Base-by-base conservation (phyloP, 2,797 vertebrate genomes). In the Gymnothorax javanicus region DNA sequence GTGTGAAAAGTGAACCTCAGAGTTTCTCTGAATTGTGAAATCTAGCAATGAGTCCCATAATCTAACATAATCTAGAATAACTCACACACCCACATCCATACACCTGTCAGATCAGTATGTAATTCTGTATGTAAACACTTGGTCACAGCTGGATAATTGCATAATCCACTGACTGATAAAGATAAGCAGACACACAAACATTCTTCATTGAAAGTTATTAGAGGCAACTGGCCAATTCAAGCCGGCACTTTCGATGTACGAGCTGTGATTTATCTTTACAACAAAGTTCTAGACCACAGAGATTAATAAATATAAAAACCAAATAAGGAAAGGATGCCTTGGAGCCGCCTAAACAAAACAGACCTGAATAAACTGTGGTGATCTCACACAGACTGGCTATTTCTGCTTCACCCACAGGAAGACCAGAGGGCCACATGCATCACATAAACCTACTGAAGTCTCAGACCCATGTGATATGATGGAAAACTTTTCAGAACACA, bases 311-410 rank as follows among this genome's bases (percentile, higher is more conserved):
- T 57, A 57, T 58, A n/a, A 83, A 23, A 59, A 4, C 81, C 81
- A 83, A 83, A 83, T 83, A 83, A 83, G 81, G 81, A 58, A 57
- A 59, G 59, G 81, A 54, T 43, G 13, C 33, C 54, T 50, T 11
- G 33, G 50, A 15, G 3, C 75, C 20, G 0, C 50, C 50, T 50
- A 25, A 54, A 79, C 75, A 23, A 15, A 54, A 54, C 75, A 79
- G 8, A 5, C 75, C 4, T 23, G 50, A 50, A 79, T 79, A 79
- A 54, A 79, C 27, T 54, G 33, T 17, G 17, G 33, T 79, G 75
- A 79, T 79, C 43, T 15, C 23, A 9, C 33, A 79, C 7, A 79
- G 75, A 20, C 75, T 20, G 15, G 15, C 43, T 79, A 52, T 79
- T 54, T 79, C 75, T 79, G 17, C 75, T 20, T 23, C 75, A 54